Conservation (phyloP, 2,888 invertebrate species). For the Electrophaes corylata region DNA sequence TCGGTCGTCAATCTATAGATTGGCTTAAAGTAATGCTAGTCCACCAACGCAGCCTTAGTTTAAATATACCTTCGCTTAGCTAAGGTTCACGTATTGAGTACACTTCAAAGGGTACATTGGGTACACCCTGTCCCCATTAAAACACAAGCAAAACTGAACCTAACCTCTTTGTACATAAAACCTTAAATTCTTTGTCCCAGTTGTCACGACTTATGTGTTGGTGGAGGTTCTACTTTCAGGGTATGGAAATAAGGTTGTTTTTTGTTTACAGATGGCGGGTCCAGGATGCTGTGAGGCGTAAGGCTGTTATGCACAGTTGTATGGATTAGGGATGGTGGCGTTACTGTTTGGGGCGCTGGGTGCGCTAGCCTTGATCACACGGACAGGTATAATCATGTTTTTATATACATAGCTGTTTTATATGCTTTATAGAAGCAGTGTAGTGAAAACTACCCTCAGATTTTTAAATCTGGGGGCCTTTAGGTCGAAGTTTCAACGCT, state of each 20-base stretch:
- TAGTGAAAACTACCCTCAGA: no score
- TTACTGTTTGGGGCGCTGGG: slow-evolving; percentile 69
- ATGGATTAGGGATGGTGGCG: slow-evolving; percentile 69
- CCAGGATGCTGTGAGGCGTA: slow-evolving; percentile 57
- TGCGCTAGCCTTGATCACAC: slow-evolving; percentile 68
- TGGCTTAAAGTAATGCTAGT: background rate
- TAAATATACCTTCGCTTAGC: slow-evolving; percentile 7
- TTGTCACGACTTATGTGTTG: background rate
- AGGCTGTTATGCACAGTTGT: slow-evolving; percentile 69
- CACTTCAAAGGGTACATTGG: slow-evolving; percentile 39
- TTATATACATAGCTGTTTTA: no score
- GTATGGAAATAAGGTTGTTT: slow-evolving; percentile 44
- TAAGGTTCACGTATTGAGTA: slow-evolving; percentile 31
- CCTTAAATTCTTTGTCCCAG: background rate
- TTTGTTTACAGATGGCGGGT: slow-evolving; percentile 59
- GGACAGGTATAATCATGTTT: slow-evolving; percentile 57
- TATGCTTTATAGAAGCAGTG: no score
- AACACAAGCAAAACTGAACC: slow-evolving; percentile 17
- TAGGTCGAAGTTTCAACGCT: no score
- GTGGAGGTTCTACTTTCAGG: slow-evolving; percentile 12
- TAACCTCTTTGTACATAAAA: background rate
- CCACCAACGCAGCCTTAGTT: background rate
- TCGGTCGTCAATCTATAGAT: no score
- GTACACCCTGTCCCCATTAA: slow-evolving; percentile 29
- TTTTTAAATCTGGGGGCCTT: no score